These are phyloP conservation scores for Silurus aristotelis DNA, from an alignment of 2,797 vertebrate species.

Conservation along the genomic window DNA sequence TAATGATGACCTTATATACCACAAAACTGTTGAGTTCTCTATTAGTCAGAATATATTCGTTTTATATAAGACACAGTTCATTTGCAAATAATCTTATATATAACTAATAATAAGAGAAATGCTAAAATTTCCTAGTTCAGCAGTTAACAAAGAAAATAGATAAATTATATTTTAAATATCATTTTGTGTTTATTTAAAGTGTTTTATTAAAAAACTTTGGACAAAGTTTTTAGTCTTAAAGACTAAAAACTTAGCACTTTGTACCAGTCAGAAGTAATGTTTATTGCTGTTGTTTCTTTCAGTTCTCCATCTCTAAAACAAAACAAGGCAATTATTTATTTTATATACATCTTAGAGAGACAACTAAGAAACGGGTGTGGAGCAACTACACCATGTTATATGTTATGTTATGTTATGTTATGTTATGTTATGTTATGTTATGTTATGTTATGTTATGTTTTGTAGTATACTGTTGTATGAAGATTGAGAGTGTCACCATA, in stretches of 20 bases:
- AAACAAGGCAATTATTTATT: background rate
- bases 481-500: background rate
- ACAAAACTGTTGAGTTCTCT: background rate
- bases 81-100: background rate
- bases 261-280: background rate
- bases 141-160: background rate
- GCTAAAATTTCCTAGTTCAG: background rate
- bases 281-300: background rate
- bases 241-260: too few relatives aligned
- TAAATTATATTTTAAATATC: background rate
- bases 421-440: too few relatives aligned
- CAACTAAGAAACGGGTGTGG: background rate
- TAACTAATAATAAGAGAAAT: background rate
- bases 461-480: background rate
- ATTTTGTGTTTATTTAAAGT: too few relatives aligned
- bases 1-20: background rate
- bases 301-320: background rate
- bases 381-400: background rate
- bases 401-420: too few relatives aligned
- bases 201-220: background rate
- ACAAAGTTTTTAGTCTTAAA: background rate
- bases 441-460: too few relatives aligned
- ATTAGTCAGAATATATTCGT: background rate
- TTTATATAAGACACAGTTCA: background rate
- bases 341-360: background rate